Conservation (phyloP, 2,888 invertebrate genomes). For the Tridacna crocea region DNA sequence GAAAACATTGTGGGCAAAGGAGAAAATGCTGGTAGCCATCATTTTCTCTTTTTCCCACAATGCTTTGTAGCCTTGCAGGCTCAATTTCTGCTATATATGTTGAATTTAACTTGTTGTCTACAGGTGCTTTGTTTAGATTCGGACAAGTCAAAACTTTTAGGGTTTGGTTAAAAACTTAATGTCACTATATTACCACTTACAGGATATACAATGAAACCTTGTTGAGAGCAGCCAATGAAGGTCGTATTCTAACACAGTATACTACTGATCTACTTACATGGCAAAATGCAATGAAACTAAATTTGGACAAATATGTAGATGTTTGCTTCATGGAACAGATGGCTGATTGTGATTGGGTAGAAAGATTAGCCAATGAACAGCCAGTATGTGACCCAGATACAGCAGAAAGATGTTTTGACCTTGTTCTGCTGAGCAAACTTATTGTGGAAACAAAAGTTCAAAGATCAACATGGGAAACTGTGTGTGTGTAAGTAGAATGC, state of each 20-base stretch:
- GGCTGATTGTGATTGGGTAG: conserved; percentile 42
- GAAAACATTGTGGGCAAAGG: neutral
- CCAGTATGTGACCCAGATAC: conserved; percentile 35
- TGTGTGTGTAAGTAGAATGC: conserved; percentile 34
- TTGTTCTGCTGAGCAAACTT: conserved; percentile 44
- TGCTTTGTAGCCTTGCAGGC: neutral
- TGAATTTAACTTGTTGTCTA: neutral
- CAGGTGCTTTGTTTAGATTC: neutral
- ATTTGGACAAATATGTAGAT: conserved; percentile 35
- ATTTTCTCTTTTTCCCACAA: neutral
- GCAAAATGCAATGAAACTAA: conserved; percentile 41
- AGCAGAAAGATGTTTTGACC: conserved; percentile 41
- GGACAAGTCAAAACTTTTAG: neutral
- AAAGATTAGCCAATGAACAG: conserved; percentile 34
- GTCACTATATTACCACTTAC: neutral
- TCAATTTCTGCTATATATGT: too few relatives aligned
- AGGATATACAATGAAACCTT: conserved; percentile 47
- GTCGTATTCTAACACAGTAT: conserved; percentile 28
- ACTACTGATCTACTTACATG: conserved; percentile 36
- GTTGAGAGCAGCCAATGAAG: conserved; percentile 31
- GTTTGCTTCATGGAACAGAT: conserved; percentile 34
- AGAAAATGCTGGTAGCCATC: neutral
- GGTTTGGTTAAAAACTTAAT: neutral
- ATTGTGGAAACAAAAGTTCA: conserved; percentile 30
- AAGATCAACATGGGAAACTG: conserved; percentile 36